Conservation (phyloP, 2,797 vertebrate genomes). For the Phyllotis vaccarum region DNA sequence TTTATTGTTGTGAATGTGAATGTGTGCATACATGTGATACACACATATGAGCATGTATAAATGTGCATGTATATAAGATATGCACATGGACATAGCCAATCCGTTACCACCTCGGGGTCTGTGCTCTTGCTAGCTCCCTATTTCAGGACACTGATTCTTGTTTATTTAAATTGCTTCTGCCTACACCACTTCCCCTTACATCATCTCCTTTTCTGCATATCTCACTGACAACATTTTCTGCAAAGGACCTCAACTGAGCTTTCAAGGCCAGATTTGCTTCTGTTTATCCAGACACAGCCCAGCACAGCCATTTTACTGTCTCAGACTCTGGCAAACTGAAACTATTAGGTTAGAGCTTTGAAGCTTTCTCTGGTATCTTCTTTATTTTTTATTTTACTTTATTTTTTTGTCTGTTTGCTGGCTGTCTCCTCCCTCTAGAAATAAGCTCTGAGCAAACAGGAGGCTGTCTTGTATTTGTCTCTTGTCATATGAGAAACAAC, state of each 20-base stretch:
- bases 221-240: not conserved
- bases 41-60: not conserved
- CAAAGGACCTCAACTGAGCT: not conserved
- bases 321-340: not conserved
- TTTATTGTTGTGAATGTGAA: no score
- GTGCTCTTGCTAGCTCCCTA: no score
- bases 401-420: not conserved
- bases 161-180: no score
- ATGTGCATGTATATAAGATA: not conserved
- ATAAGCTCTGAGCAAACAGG: not conserved
- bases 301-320: not conserved
- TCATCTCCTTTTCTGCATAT: not conserved
- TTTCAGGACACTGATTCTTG: not conserved
- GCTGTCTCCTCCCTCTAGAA: not conserved
- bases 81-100: no score
- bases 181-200: no score
- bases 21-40: not conserved
- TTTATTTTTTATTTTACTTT: no score
- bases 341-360: not conserved
- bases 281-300: not conserved
- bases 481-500: not conserved
- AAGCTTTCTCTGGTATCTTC: rapidly evolving
- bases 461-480: not conserved
- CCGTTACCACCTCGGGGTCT: no score
- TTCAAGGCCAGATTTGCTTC: not conserved